phyloP scores from a whole-genome alignment of 2,113 vertebrate genomes.

The Muntiacus muntjak region DNA sequence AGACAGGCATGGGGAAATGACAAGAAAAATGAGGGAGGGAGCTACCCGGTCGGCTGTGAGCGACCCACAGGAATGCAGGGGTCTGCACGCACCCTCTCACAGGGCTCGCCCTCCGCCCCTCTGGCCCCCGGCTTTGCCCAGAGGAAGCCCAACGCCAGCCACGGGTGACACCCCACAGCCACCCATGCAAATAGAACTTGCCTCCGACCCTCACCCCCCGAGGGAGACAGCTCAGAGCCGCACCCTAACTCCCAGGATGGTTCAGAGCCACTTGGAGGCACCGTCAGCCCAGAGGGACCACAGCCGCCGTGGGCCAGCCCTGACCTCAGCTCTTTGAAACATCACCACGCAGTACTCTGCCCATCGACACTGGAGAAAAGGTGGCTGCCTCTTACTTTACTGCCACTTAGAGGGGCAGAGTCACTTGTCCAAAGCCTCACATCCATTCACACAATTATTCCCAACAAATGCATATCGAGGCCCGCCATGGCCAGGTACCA shows the following conservation, averaged over 20 bases:
- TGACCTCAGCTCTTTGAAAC: neutral
- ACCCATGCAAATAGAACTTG: neutral
- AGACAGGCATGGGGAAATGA: neutral
- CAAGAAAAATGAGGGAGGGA: accelerated
- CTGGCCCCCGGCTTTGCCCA: neutral
- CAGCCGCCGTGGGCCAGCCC: accelerated
- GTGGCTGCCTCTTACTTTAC: too few relatives aligned
- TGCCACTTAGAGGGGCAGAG: accelerated
- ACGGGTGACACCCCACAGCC: neutral
- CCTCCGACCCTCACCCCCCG: neutral
- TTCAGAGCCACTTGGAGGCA: neutral
- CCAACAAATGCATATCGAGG: accelerated
- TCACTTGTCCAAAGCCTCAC: neutral
- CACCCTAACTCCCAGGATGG: neutral
- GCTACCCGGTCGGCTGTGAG: neutral
- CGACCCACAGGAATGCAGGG: neutral
- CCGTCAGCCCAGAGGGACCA: neutral
- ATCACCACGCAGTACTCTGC: neutral
- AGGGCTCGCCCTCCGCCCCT: neutral
- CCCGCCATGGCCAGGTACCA: accelerated
- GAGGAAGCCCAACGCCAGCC: neutral
- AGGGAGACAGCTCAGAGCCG: neutral
- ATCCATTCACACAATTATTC: too few relatives aligned
- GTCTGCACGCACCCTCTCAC: accelerated
- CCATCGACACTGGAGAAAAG: neutral